A percentile compares a stretch with the other conserved stretches of the same genome.
phyloP scores from a whole-genome alignment of 2,113 vertebrate genomes.

The Epinephelus cyanopodus region DNA sequence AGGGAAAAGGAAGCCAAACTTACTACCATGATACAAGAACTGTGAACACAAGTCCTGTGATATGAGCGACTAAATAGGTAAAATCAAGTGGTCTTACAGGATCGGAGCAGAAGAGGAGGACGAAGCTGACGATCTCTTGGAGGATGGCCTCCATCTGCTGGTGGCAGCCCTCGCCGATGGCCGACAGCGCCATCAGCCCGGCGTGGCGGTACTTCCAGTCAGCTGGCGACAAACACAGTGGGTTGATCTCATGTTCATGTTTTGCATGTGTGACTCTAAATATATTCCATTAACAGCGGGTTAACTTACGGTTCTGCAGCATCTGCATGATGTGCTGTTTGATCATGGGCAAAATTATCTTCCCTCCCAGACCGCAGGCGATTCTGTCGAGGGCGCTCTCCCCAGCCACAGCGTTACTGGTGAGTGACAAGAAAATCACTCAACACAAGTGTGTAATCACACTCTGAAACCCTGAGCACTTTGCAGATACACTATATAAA shows the following conservation, averaged over 20 bases:
- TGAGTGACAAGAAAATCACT: not conserved
- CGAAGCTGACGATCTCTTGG: constrained; percentile 96
- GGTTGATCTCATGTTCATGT: not conserved
- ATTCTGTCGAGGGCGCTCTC: constrained; percentile 97
- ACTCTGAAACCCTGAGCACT: not conserved
- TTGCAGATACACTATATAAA: not conserved
- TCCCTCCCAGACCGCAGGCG: constrained; percentile 97
- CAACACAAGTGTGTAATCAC: not conserved
- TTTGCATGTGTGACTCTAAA: not conserved
- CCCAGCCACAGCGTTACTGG: constrained; percentile 96
- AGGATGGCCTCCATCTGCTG: constrained; percentile 99
- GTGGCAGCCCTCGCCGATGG: constrained; percentile 98
- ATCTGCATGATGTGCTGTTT: constrained; percentile 99
- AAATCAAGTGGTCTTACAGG: constrained; percentile 83
- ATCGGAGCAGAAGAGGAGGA: constrained; percentile 95
- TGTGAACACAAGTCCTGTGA: too few species aligned
- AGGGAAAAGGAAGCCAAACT: not conserved
- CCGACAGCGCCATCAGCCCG: constrained; percentile 97
- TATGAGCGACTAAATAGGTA: too few species aligned
- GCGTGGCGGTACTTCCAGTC: constrained; percentile 99
- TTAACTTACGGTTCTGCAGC: constrained; percentile 95
- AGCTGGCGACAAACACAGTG: constrained; percentile 77
- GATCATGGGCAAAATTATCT: constrained; percentile 97
- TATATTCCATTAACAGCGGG: not conserved
- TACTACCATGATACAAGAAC: not conserved